Conservation (phyloP, 2,888 invertebrate genomes). For the Philhelius pedissequus region DNA sequence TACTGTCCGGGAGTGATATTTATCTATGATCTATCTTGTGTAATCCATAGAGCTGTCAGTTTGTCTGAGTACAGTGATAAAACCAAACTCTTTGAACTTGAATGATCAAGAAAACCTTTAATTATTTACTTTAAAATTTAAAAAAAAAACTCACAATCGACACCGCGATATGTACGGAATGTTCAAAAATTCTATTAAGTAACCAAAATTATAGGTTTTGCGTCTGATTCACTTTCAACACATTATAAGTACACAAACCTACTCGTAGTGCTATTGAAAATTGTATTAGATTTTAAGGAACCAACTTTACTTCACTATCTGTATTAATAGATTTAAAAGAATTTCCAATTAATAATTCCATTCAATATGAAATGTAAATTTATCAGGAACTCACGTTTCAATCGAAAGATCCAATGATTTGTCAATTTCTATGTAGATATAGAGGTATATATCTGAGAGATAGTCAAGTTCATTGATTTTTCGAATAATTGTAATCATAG, state of each 20-base stretch:
- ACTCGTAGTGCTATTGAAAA: too few species aligned
- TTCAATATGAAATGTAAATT: not conserved
- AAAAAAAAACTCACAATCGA: not conserved
- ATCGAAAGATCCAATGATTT: constrained; percentile 1
- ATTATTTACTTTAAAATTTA: too few species aligned
- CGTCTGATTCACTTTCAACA: not conserved
- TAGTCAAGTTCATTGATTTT: constrained; percentile 58
- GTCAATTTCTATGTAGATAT: not conserved
- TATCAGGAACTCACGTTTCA: not conserved
- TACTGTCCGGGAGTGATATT: too few species aligned
- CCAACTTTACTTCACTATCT: not conserved
- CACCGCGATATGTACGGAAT: not conserved
- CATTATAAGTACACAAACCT: not conserved
- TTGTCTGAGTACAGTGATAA: too few species aligned
- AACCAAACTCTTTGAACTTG: too few species aligned
- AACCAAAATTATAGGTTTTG: not conserved
- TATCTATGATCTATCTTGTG: too few species aligned
- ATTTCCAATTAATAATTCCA: not conserved
- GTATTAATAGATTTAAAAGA: not conserved
- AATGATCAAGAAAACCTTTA: not conserved
- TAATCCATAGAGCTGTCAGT: too few species aligned
- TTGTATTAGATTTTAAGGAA: not conserved
- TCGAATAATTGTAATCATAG: constrained; percentile 60
- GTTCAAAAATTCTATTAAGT: not conserved
- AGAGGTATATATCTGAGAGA: constrained; percentile 44